A percentile compares a stretch with the other conserved stretches of the same genome.
phyloP scores from a whole-genome alignment of 2,888 invertebrate species.

The Aphidoletes aphidimyza region DNA sequence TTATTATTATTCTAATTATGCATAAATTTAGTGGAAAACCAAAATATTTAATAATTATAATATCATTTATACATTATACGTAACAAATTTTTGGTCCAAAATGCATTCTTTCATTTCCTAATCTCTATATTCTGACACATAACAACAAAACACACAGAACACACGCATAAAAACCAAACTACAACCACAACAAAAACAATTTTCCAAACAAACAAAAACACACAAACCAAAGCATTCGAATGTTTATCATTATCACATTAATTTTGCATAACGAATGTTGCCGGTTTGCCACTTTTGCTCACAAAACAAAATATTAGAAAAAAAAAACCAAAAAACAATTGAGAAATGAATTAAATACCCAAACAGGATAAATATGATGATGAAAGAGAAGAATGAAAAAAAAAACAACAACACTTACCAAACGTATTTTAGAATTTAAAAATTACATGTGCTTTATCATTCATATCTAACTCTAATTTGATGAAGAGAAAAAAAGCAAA shows the following conservation, averaged over 20 bases:
- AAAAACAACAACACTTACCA: neutral
- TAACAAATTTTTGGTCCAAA: neutral
- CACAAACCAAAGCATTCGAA: too few species aligned
- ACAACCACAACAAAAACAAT: too few species aligned
- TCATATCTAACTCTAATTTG: constrained; percentile 42
- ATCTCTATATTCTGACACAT: neutral
- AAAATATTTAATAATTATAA: neutral
- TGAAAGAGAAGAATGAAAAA: too few species aligned
- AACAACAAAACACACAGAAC: neutral
- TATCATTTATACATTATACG: neutral
- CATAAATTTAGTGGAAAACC: neutral
- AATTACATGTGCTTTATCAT: constrained; percentile 47
- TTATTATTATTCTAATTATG: constrained; percentile 10
- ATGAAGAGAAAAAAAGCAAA: neutral
- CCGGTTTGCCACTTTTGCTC: constrained; percentile 28
- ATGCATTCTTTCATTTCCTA: neutral
- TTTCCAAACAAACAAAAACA: neutral
- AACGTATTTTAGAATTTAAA: constrained; percentile 21
- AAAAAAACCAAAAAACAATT: too few species aligned
- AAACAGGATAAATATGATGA: neutral
- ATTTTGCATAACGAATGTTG: neutral
- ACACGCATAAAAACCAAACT: too few species aligned
- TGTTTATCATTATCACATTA: too few species aligned
- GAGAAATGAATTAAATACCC: neutral
- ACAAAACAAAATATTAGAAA: too few species aligned